phyloP scores from a whole-genome alignment of 1,140 invertebrate genomes.

The Liolophura sinensis region DNA sequence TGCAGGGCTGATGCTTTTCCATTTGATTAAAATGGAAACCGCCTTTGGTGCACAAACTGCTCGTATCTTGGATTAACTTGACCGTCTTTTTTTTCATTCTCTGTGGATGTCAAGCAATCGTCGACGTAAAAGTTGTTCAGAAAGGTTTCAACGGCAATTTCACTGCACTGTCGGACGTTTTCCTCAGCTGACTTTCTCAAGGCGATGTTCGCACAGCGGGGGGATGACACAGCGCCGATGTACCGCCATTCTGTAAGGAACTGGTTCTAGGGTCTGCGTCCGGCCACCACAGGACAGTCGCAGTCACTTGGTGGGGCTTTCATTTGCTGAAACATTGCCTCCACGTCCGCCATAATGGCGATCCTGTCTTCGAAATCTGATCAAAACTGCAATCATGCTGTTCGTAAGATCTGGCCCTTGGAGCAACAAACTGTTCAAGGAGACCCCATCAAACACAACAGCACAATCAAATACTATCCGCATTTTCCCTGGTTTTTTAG shows the following conservation, averaged over 20 bases:
- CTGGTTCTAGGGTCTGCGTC: conserved; percentile 7
- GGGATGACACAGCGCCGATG: conserved; percentile 18
- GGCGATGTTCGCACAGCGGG: conserved; percentile 15
- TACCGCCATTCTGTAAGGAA: conserved; percentile 17
- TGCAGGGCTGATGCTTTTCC: conserved; percentile 10
- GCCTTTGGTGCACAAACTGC: not conserved
- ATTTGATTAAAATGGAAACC: conserved; percentile 18
- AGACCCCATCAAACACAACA: conserved; percentile 8
- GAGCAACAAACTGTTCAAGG: conserved; percentile 10
- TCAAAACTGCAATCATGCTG: conserved; percentile 6
- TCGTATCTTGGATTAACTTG: not conserved
- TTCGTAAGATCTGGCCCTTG: conserved; percentile 14
- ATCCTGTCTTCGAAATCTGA: conserved; percentile 16
- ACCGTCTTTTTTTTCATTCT: not conserved
- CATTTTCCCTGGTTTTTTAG: conserved; percentile 2
- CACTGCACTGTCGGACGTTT: conserved; percentile 1
- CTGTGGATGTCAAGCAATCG: conserved; percentile 17
- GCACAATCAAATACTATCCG: conserved; percentile 4
- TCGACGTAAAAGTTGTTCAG: conserved; percentile 23
- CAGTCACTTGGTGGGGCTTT: conserved; percentile 12
- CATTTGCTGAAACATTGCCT: conserved; percentile 24
- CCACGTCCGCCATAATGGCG: conserved; percentile 18
- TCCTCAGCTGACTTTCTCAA: conserved; percentile 12
- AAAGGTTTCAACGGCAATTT: conserved; percentile 5
- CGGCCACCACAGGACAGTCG: conserved; percentile 16